phyloP scores from a whole-genome alignment of 2,888 invertebrate genomes.

The Melikaiella ostensackeni region DNA sequence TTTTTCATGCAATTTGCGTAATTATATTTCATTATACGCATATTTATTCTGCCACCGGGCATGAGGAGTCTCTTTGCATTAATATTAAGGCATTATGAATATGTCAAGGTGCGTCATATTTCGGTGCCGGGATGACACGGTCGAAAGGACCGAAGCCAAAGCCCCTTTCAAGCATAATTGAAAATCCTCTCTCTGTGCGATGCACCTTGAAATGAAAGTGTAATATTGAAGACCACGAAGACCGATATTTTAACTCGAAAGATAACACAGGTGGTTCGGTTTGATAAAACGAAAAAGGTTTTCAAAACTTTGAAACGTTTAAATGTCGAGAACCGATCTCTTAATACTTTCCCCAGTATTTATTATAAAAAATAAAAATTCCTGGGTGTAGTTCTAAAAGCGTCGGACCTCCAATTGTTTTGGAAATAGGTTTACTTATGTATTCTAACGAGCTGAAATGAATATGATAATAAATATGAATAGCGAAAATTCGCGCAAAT shows the following conservation, averaged over 20 bases:
- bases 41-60: constrained; percentile 15
- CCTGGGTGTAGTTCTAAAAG: too few relatives aligned
- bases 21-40: constrained; percentile 29
- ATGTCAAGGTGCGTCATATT: constrained; percentile 35
- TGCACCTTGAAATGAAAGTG: constrained; percentile 27
- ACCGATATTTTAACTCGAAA: constrained; percentile 22
- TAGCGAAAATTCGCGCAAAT: too few relatives aligned
- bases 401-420: too few relatives aligned
- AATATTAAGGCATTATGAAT: constrained; percentile 37
- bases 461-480: too few relatives aligned
- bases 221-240: constrained; percentile 12
- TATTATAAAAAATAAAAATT: too few relatives aligned
- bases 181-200: constrained; percentile 26
- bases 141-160: constrained; percentile 2
- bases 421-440: too few relatives aligned
- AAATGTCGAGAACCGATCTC: neutral
- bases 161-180: constrained; percentile 30
- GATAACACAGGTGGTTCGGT: constrained; percentile 9
- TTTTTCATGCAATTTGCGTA: constrained; percentile 12
- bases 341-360: neutral
- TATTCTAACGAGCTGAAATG: too few relatives aligned
- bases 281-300: neutral
- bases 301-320: neutral
- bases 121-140: constrained; percentile 24
- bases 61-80: constrained; percentile 14